Conservation (phyloP, 2,113 vertebrate genomes). For the Gadus macrocephalus region DNA sequence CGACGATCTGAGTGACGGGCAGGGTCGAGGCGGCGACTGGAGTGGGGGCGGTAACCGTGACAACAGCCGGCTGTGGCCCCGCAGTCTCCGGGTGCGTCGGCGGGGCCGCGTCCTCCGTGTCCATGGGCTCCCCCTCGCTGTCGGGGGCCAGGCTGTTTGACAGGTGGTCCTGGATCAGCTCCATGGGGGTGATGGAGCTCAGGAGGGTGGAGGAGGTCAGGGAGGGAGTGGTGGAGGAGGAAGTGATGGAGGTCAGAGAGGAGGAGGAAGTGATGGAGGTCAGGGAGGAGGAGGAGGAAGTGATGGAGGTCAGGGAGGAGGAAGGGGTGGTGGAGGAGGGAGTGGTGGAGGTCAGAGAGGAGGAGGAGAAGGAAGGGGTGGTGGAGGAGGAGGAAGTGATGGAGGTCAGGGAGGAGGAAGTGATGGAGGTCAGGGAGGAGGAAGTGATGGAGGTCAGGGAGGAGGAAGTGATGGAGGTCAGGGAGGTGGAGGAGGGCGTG, state of each 20-base stretch:
- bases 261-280: too few species aligned
- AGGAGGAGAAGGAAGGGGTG: not conserved
- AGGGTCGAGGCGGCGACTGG: not conserved
- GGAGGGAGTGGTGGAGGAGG: not conserved
- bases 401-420: not conserved
- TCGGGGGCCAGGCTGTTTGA: not conserved
- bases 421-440: too few species aligned
- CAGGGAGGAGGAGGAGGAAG: not conserved
- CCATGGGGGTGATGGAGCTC: constrained; percentile 26
- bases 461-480: too few species aligned
- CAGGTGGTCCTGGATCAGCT: constrained; percentile 19
- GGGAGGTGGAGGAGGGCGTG: constrained; percentile 9
- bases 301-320: not conserved
- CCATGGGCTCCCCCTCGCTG: not conserved
- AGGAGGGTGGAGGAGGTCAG: not conserved
- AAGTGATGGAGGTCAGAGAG: not conserved
- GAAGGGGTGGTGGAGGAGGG: too few species aligned
- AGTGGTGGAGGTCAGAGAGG: too few species aligned
- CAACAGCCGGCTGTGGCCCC: not conserved
- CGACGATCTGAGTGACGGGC: too few species aligned
- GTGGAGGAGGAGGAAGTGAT: not conserved
- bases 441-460: too few species aligned
- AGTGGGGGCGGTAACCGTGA: not conserved
- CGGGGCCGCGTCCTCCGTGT: not conserved
- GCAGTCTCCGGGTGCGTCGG: not conserved